Evolutionary conservation across 1,140 invertebrate genomes (phyloP), one percentile per base, ranked within the genome.

Genomic region (Argopecten irradians): DNA sequence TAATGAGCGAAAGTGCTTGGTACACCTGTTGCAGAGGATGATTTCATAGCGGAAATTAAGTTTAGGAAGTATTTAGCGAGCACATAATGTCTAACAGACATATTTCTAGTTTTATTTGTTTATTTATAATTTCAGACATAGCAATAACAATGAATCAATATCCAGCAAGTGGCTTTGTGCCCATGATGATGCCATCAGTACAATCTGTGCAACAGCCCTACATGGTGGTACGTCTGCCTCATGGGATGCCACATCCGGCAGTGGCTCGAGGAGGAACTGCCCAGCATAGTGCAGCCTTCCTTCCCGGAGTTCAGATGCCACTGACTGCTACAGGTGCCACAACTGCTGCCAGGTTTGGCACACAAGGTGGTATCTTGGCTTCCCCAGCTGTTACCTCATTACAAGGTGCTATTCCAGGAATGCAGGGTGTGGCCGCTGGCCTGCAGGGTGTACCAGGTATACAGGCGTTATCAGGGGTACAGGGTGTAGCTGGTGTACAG

Each of bases 181-280:
- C 94, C 13, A 94, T 94, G 93, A 93, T 94, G 92, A 91, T 93
- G 89, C 93, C 55, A 92, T 19, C 92, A 90, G 55, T 87, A 90
- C 84, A 85, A 11, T 90, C 34, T 86, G 87, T 82, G 86, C 55
- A 87, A 39, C 92, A 91, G 83, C 93, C 92, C 86, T 94, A 93
- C 86, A 94, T 93, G 94, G 93, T 94, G 90, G 92, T 93, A 39
- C 86, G 92, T 34, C 86, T 92, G 43, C 92, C 88, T 41, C 89
- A 85, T 89, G 92, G 87, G 33, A 85, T 89, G 36, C 88, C 39
- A 55, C 89, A 86, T 34, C 90, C 87, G 83, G 28, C 88, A 85
- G 71, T 46, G 86, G 82, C 85, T 87, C 14, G 86, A 87, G 89
- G 89, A 90, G 34, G 83, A 33, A 83, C 71, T 41, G 87, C 87